Evolutionary conservation across 2,797 vertebrate genomes (phyloP).

Genomic region (Macroramphosus scolopax): DNA sequence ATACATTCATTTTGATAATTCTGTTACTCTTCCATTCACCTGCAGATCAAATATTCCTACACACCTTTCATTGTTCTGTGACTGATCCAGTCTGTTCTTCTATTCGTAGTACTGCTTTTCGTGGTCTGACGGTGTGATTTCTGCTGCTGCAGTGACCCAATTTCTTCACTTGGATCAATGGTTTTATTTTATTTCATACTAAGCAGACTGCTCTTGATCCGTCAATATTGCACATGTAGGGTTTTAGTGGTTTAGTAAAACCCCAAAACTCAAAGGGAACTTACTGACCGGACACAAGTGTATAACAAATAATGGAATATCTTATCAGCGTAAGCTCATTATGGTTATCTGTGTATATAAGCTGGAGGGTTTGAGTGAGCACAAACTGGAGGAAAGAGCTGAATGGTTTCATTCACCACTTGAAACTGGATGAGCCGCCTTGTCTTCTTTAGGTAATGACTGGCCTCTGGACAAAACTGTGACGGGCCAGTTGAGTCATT

Average conservation of each 20-base stretch:
- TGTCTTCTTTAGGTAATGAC: conserved; percentile 39
- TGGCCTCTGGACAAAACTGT: conserved; percentile 36
- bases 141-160: conserved; percentile 20
- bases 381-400: too few relatives aligned
- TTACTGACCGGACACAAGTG: not conserved
- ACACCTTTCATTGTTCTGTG: not conserved
- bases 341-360: conserved; percentile 6
- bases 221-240: conserved; percentile 1
- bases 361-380: too few relatives aligned
- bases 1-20: too few relatives aligned
- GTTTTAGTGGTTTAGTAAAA: conserved; percentile 4
- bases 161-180: conserved; percentile 15
- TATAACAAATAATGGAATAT: conserved; percentile 4
- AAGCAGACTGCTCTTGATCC: conserved; percentile 8
- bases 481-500: conserved; percentile 28
- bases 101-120: not conserved
- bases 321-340: not conserved
- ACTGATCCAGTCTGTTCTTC: not conserved
- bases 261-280: not conserved
- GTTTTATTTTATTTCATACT: conserved; percentile 7
- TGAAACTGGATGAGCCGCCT: conserved; percentile 43
- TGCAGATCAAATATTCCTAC: too few relatives aligned
- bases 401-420: conserved; percentile 16
- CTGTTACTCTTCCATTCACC: too few relatives aligned
- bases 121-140: not conserved